Percentiles rank a stretch among this genome's conserved stretches.
phyloP scores from a whole-genome alignment of 2,797 vertebrate genomes.

The Pseudomugil gertrudae region DNA sequence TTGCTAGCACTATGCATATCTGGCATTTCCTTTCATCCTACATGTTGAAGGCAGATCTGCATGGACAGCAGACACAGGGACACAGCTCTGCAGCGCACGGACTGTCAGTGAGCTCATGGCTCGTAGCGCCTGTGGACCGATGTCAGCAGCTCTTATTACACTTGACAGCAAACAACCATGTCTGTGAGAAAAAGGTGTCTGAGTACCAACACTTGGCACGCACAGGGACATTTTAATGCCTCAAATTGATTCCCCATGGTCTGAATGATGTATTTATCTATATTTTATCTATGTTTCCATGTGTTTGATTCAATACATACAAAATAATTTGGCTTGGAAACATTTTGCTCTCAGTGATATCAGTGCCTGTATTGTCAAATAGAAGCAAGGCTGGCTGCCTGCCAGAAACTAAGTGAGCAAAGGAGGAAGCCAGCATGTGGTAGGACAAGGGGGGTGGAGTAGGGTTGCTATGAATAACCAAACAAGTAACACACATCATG shows the following conservation, averaged over 20 bases:
- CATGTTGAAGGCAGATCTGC: slow-evolving; percentile 42
- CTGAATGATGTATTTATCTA: not conserved
- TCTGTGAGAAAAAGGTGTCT: slow-evolving; percentile 33
- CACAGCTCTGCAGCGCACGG: slow-evolving; percentile 11
- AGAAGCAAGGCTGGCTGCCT: slow-evolving; percentile 5
- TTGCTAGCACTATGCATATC: slow-evolving; percentile 25
- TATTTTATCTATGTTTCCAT: not conserved
- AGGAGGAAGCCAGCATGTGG: slow-evolving; percentile 17
- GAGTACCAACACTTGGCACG: not conserved
- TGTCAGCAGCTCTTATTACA: slow-evolving; percentile 33
- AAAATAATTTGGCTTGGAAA: not conserved
- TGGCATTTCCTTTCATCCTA: slow-evolving; percentile 48
- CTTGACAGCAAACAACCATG: slow-evolving; percentile 36
- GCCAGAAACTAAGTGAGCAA: slow-evolving; percentile 22
- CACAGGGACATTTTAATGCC: not conserved
- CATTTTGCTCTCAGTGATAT: slow-evolving; percentile 1
- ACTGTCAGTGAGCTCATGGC: slow-evolving; percentile 55
- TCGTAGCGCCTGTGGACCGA: slow-evolving; percentile 28
- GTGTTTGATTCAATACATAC: not conserved
- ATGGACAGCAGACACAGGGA: slow-evolving; percentile 46
- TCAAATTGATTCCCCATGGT: not conserved
- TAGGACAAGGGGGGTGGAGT: not conserved
- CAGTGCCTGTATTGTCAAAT: slow-evolving; percentile 12
- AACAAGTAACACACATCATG: not conserved
- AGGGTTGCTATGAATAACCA: not conserved